Percentiles rank a stretch among this genome's conserved stretches.
These are phyloP conservation scores for Psophia crepitans DNA, from an alignment of 2,113 vertebrate genomes.

Conservation along the genomic window DNA sequence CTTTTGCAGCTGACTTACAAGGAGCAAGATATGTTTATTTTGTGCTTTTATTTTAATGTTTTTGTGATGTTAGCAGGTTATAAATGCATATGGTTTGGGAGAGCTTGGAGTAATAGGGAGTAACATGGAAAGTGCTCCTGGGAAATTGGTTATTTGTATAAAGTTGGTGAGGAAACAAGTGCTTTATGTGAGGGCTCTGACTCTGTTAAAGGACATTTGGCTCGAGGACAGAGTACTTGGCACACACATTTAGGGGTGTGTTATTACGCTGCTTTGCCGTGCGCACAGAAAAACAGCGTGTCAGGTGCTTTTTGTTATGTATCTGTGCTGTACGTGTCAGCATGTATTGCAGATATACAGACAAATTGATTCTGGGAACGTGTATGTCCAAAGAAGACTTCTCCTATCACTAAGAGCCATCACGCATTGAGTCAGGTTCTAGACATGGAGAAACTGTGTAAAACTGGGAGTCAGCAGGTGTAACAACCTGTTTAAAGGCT, in stretches of 20 bases:
- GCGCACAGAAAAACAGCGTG: fast-evolving
- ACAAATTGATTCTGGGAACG: not conserved
- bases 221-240: not conserved
- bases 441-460: fast-evolving
- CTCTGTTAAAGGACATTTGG: not conserved
- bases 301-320: not conserved
- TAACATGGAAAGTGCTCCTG: not conserved
- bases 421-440: not conserved
- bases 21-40: not conserved
- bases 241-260: not conserved
- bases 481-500: not conserved
- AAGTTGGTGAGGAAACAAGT: not conserved
- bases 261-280: not conserved
- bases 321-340: not conserved
- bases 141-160: not conserved
- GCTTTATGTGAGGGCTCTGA: not conserved
- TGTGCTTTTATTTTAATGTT: not conserved
- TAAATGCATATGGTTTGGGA: not conserved
- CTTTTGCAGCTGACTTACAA: not conserved
- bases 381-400: not conserved
- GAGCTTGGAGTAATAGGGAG: not conserved
- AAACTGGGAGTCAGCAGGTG: not conserved
- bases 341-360: not conserved
- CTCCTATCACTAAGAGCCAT: not conserved
- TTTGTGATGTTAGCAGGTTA: not conserved